Evolutionary conservation across 2,797 vertebrate species (phyloP).

Genomic region (Danio albolineatus): DNA sequence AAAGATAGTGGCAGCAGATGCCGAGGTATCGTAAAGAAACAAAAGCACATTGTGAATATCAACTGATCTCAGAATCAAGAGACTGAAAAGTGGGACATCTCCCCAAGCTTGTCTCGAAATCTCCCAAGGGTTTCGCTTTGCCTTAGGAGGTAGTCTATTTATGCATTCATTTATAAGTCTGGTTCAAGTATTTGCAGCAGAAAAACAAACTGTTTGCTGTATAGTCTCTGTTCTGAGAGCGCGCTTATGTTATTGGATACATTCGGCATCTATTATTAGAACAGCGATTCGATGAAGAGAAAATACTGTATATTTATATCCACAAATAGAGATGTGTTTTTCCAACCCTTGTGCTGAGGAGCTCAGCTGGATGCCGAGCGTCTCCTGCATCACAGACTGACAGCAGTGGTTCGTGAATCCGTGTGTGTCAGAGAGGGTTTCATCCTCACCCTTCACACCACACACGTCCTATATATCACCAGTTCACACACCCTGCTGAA

Average conservation of each 20-base stretch:
- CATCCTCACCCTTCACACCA: not conserved
- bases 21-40: not conserved
- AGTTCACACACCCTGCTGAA: not conserved
- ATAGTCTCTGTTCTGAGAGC: constrained; percentile 11
- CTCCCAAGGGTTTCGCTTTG: constrained; percentile 57
- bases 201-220: constrained; percentile 46
- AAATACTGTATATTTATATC: not conserved
- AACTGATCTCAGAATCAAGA: constrained; percentile 54
- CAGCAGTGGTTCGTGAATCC: not conserved
- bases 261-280: constrained; percentile 26
- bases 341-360: not conserved
- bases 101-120: constrained; percentile 53
- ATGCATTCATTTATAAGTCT: constrained; percentile 57
- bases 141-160: constrained; percentile 49
- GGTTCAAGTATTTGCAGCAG: constrained; percentile 37
- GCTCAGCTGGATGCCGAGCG: not conserved
- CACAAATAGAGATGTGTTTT: not conserved
- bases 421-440: not conserved
- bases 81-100: constrained; percentile 57
- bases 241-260: constrained; percentile 11
- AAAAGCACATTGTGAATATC: constrained; percentile 40
- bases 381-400: not conserved
- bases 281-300: not conserved
- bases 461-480: constrained; percentile 23
- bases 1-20: constrained; percentile 14